Base-by-base conservation (phyloP, 2,113 vertebrate species). In the Pipra filicauda region DNA sequence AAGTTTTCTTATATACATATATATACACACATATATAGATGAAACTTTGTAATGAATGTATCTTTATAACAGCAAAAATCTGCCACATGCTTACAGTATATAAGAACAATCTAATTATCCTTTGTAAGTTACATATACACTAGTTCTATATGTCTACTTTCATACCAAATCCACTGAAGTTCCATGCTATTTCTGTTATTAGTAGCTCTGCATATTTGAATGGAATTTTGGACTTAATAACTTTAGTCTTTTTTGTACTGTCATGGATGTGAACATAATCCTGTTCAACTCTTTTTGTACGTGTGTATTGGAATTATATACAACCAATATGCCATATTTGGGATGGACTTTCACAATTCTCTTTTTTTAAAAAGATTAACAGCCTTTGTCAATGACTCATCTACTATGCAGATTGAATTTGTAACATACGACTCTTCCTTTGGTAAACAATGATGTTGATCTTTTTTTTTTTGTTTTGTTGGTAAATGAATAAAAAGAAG, bases 311-410 rank as follows among this genome's bases (percentile, higher is more conserved):
- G 22, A 10, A 37, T 43, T 7, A 52, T 33, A 6, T 19, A 37
- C 2, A 8, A 33, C 4, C 22, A 31, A 26, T 62, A 52, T 48
- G 8, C 6, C 3, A 37, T 43, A 8, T 30, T 51, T 57, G 13
- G 11, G 11, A 12, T 61, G 13, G 11, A 59, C 33, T 72, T 81
- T 48, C 37, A 41, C 33, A 39, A 7, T n/a, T 43, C 0, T 22
- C 13, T 16, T 7, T 58, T 44, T 8, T 19, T 5, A 11, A 31
- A 31, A 21, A 17, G 6, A 12, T 31, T 51, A 28, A 44, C 10
- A 82, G 1, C 3, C 7, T 67, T 15, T 27, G 35, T 21, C 9
- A 39, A 22, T 2, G 7, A n/a, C 1, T 28, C 5, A 0, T 72
- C 9, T 57, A 20, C 8, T 43, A 18, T 15, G 5, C 9, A 57